Conservation (phyloP, 2,113 vertebrate species). For the Sterrhoptilus dennistouni region DNA sequence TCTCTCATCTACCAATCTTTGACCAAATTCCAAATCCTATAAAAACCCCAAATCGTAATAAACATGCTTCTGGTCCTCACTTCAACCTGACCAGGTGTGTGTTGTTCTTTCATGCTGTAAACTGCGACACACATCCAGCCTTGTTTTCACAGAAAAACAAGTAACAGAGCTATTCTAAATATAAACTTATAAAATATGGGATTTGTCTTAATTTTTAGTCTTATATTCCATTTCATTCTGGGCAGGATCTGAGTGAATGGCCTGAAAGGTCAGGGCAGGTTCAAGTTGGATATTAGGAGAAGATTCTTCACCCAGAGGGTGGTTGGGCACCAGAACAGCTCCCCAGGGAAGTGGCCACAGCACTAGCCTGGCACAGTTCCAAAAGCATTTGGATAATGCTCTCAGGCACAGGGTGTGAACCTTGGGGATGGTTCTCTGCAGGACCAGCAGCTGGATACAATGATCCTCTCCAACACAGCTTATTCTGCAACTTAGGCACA, state of each 20-base stretch:
- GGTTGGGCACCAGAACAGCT: background rate
- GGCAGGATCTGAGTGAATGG: background rate
- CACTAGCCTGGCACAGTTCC: background rate
- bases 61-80: no score
- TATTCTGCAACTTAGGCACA: background rate
- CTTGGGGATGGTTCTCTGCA: background rate
- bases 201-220: background rate
- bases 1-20: no score
- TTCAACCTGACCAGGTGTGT: no score
- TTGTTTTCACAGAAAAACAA: background rate
- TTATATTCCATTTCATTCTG: background rate
- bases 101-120: no score
- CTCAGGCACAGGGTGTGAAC: background rate
- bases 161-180: background rate
- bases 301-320: fast-evolving
- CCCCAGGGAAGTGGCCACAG: background rate
- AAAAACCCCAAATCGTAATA: no score
- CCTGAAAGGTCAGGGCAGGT: background rate
- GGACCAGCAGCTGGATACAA: background rate
- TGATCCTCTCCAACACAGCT: background rate
- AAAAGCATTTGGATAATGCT: background rate
- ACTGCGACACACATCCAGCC: background rate
- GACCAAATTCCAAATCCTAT: no score
- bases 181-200: background rate
- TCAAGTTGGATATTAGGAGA: background rate